Base-by-base conservation (phyloP, 2,888 invertebrate species). In the Neelides folsomi region DNA sequence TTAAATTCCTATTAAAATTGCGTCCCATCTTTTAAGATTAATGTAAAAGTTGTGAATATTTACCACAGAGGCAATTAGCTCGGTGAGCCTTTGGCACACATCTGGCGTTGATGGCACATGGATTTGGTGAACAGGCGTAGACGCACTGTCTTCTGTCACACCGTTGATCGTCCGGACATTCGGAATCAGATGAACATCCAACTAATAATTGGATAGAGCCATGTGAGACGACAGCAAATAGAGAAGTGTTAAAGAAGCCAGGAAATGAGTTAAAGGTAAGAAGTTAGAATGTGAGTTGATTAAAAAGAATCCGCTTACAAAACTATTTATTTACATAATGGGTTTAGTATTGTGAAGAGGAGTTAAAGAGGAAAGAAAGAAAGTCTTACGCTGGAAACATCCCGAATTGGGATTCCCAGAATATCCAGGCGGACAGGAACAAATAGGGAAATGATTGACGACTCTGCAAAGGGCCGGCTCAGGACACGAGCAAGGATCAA, bases 371-470 rank as follows among this genome's bases (percentile, higher is more conserved):
- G 37, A 39, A 27, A 18, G 16, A 46, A 40, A 20, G 18, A 40
- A 3, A n/a, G 39, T 48, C 62, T 71, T 74, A 81, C 81, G 76
- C 75, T 84, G 83, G 20, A 77, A 74, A 67, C 90, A 90, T 47
- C 84, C 85, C 51, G 76, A 75, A 71, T 85, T 86, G 16, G 88
- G 86, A 70, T 87, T 86, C 67, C 89, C 90, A 39, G 86, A 85
- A 70, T 79, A 88, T 47, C 86, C 87, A 37, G 81, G 77, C 66
- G 78, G 77, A 69, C 90, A 92, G 65, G 77, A 81, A 69, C 90
- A 92, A 13, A 84, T 81, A 13, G 89, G 86, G 71, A 86, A 85
- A 68, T 92, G 90, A 69, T 85, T 80, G 49, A 79, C 74, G 10
- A 90, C 86, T 54, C 76, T 76, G 68, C 92, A 92, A 63, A 86